These are phyloP conservation scores for Gryon sp. DNA, from an alignment of 1,140 invertebrate species.

Conservation along the genomic window DNA sequence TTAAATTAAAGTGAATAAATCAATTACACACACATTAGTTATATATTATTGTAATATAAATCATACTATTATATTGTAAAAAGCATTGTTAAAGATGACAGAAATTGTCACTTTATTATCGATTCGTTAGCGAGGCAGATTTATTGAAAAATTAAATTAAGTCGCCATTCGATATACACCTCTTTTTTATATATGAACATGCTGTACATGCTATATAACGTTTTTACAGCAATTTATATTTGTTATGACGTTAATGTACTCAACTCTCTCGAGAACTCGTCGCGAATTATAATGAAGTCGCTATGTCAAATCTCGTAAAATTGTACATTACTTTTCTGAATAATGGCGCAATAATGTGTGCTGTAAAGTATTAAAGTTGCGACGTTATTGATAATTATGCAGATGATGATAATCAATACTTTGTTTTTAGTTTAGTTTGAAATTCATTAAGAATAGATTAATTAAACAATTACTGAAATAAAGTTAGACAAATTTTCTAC, in stretches of 20 bases:
- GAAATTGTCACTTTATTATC: neutral
- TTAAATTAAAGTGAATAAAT: neutral
- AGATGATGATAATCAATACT: too few species aligned
- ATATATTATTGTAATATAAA: too few species aligned
- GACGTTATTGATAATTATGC: constrained; percentile 4
- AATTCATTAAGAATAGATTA: too few species aligned
- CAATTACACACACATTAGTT: too few species aligned
- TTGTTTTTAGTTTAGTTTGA: too few species aligned
- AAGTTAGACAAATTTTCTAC: too few species aligned
- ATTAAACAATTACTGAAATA: too few species aligned
- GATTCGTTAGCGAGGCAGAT: constrained; percentile 1
- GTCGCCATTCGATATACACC: neutral
- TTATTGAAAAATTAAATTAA: constrained; percentile 10
- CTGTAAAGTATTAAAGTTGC: constrained; percentile 1
- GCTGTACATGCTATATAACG: neutral
- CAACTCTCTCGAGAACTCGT: constrained; percentile 23
- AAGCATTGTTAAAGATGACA: too few species aligned
- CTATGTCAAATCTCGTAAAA: constrained; percentile 23
- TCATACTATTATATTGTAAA: too few species aligned
- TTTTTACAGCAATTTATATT: constrained; percentile 34
- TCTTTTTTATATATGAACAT: constrained; percentile 5
- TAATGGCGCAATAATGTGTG: constrained; percentile 29
- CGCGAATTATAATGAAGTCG: constrained; percentile 43
- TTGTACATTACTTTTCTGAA: constrained; percentile 31
- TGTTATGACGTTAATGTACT: constrained; percentile 42